Base-by-base conservation (phyloP, 1,140 invertebrate species). In the Diuraphis noxia region DNA sequence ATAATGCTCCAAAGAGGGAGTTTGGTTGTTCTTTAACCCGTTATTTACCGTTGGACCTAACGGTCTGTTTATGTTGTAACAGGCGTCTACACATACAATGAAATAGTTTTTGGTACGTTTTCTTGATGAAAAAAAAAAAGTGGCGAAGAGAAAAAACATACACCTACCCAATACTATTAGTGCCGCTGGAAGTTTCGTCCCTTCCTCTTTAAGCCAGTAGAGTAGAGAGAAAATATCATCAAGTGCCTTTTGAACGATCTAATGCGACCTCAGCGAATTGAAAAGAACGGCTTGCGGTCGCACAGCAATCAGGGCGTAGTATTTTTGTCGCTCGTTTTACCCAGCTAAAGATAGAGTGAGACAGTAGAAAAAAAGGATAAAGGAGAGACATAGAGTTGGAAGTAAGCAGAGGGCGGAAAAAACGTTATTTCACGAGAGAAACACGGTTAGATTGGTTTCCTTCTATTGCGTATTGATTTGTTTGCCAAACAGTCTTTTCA, bases 391-490 rank as follows among this genome's bases (percentile, higher is more conserved):
- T 41, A 43, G 63, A 91, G 34, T 46, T 34, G 43, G 77, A 82
- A 49, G 56, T 86, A 77, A 87, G 40, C 88, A 38, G 36, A 82
- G 43, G 41, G 52, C 30, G 79, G 40, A 84, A 72, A 85, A 91
- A 91, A 91, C 89, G 89, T 79, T 91, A 91, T 82, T 91, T 91
- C 89, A 79, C 77, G 23, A 91, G 77, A 56, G 88, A 91, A 91
- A 91, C 77, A 91, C 43, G 89, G 89, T 91, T 91, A 91, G 43
- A 91, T 91, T 91, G 89, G 89, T 91, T 91, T 91, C 34, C 43
- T 91, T 91, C 89, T 91, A 82, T 91, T 91, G 77, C 77, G 89
- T 91, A 91, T 91, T 91, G 89, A 91, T 91, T 91, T 91, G 89
- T 91, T 91, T 91, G 89, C 77, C 89, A 91, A 81, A 91, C 89